Base-by-base conservation (phyloP, 2,113 vertebrate genomes). In the Todiramphus chloris region DNA sequence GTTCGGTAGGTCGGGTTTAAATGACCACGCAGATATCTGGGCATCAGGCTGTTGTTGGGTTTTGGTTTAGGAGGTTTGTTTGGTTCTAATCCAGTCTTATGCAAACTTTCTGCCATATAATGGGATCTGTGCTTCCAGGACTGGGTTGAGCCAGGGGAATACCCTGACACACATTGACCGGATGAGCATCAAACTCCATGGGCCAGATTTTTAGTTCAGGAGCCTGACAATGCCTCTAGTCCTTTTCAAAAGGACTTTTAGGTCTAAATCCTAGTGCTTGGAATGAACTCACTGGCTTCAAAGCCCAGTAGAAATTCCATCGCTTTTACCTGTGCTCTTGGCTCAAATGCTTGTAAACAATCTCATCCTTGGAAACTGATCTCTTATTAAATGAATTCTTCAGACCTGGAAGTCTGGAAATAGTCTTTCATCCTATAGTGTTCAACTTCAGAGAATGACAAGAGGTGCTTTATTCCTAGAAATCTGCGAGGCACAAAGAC, bases 11-110 rank as follows among this genome's bases (percentile, higher is more conserved):
- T 17, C 48, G 51, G 60, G 79, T 19, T 76, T 41, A 50, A 63
- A 28, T 9, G 59, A 20, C 55, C 8, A 1, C 0, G 0, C 16
- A 16, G 72, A 2, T 77, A 50, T 24, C 9, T 70, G 59, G 53
- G n/a, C 31, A 27, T 28, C 58, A 70, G 18, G 7, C 39, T 63
- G 13, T 10, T 50, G 24, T 66, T 30, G 5, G 53, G 10, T 48
- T 31, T 60, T 35, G 35, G 39, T 10, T 92, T 60, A 24, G 69
- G 24, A 79, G 46, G 46, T 59, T 89, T 69, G 48, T 55, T 67
- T 33, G 55, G 33, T 44, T 66, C 53, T 67, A 31, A 39, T 5
- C 46, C 33, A 15, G 23, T 25, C 11, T 27, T 41, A 27, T 0
- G 3, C 18, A 41, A 80, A 37, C 16, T 60, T 82, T 41, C 16